A percentile compares a stretch with the other conserved stretches of the same genome.
phyloP scores from a whole-genome alignment of 2,113 vertebrate genomes.

The Lamprologus tigripictilis region DNA sequence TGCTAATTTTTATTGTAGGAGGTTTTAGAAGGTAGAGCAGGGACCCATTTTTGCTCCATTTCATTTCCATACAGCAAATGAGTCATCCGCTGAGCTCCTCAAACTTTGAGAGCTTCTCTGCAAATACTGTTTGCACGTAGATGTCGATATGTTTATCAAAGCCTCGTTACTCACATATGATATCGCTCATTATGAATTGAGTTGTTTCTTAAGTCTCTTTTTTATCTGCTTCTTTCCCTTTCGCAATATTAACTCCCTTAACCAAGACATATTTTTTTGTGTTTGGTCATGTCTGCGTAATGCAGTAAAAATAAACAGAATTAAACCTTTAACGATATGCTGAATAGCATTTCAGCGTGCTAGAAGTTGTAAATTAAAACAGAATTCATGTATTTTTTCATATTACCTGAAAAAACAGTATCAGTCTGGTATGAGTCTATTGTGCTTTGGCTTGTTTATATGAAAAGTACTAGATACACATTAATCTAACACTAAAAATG shows the following conservation, averaged over 20 bases:
- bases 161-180: slow-evolving; percentile 2
- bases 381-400: accelerated
- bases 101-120: neutral
- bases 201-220: neutral
- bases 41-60: neutral
- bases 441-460: neutral
- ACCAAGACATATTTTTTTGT: neutral
- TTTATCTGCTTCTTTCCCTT: neutral
- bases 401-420: neutral
- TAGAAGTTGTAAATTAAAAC: neutral
- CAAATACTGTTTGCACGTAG: neutral
- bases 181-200: neutral
- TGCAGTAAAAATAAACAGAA: neutral
- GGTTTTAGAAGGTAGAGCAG: neutral
- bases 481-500: neutral
- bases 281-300: neutral
- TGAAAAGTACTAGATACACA: neutral
- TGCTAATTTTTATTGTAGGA: slow-evolving; percentile 15
- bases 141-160: slow-evolving; percentile 6
- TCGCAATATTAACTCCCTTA: neutral
- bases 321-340: neutral
- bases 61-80: neutral
- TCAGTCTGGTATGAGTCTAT: neutral
- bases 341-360: neutral
- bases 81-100: neutral